These are phyloP conservation scores for Epinephelus fuscoguttatus DNA, from an alignment of 2,113 vertebrate genomes.

Conservation along the genomic window DNA sequence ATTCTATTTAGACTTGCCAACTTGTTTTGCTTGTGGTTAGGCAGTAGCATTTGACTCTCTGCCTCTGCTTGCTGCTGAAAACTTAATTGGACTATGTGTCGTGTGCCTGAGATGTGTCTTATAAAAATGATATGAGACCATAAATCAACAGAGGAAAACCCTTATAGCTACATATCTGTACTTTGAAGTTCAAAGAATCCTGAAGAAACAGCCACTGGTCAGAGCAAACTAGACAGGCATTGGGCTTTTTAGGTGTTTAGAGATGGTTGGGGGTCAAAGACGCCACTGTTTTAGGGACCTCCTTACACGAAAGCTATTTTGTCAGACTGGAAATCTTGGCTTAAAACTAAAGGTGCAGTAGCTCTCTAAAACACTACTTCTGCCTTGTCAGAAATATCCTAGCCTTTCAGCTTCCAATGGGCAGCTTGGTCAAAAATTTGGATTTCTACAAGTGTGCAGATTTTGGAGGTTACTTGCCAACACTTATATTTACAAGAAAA, in stretches of 20 bases:
- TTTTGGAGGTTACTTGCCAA: neutral
- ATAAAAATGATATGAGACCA: neutral
- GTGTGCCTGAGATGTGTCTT: neutral
- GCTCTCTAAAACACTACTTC: neutral
- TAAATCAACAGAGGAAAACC: constrained; percentile 1
- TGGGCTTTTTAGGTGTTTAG: neutral
- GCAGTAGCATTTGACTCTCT: neutral
- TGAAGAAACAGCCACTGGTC: neutral
- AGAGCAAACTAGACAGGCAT: neutral
- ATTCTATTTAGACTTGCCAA: neutral
- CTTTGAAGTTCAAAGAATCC: neutral
- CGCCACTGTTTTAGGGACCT: neutral
- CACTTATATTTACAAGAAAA: neutral
- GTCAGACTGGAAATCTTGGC: neutral
- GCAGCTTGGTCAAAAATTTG: neutral
- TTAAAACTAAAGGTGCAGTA: neutral
- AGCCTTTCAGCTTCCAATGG: neutral
- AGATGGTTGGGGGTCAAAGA: neutral
- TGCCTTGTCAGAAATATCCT: neutral
- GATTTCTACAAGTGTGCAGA: neutral
- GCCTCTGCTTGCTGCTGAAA: constrained; percentile 27
- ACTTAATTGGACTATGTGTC: neutral
- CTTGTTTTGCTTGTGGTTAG: neutral
- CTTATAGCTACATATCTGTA: neutral
- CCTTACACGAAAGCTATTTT: neutral